These are phyloP conservation scores for Prorops nasuta DNA, from an alignment of 1,140 invertebrate genomes.

Conservation along the genomic window DNA sequence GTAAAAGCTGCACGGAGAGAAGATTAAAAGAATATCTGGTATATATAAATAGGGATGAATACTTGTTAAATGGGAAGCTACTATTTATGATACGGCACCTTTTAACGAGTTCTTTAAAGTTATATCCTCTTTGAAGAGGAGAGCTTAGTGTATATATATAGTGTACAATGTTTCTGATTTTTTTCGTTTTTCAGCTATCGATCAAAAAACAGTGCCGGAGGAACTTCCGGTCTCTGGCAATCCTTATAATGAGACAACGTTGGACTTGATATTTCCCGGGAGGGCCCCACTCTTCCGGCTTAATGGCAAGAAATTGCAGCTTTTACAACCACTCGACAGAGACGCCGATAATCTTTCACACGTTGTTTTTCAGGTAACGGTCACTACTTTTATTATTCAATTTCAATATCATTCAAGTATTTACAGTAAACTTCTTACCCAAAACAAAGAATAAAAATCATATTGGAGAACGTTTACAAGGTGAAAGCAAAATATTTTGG, in stretches of 20 bases:
- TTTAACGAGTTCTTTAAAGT: too few relatives aligned
- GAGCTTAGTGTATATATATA: too few relatives aligned
- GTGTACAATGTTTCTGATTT: background rate
- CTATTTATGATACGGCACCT: too few relatives aligned
- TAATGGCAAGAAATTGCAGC: slow-evolving; percentile 77
- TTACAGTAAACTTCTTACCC: background rate
- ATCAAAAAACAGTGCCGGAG: slow-evolving; percentile 74
- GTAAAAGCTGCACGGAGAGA: too few relatives aligned
- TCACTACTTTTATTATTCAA: too few relatives aligned
- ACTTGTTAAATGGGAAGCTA: too few relatives aligned
- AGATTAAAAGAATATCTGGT: too few relatives aligned
- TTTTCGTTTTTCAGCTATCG: slow-evolving; percentile 65
- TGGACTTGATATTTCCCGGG: slow-evolving; percentile 76
- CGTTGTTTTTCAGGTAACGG: slow-evolving; percentile 79
- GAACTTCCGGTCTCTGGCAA: slow-evolving; percentile 81
- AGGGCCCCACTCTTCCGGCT: slow-evolving; percentile 74
- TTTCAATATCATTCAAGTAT: slow-evolving; percentile 1
- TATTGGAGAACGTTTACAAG: background rate
- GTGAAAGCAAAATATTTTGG: background rate
- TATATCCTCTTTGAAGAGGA: too few relatives aligned
- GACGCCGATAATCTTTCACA: slow-evolving; percentile 84
- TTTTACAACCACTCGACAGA: slow-evolving; percentile 78
- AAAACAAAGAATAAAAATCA: background rate
- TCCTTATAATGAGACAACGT: slow-evolving; percentile 73
- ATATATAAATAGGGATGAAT: too few relatives aligned